These are phyloP conservation scores for Sinhomidia bicolor DNA, from an alignment of 2,888 invertebrate species.

Conservation along the genomic window DNA sequence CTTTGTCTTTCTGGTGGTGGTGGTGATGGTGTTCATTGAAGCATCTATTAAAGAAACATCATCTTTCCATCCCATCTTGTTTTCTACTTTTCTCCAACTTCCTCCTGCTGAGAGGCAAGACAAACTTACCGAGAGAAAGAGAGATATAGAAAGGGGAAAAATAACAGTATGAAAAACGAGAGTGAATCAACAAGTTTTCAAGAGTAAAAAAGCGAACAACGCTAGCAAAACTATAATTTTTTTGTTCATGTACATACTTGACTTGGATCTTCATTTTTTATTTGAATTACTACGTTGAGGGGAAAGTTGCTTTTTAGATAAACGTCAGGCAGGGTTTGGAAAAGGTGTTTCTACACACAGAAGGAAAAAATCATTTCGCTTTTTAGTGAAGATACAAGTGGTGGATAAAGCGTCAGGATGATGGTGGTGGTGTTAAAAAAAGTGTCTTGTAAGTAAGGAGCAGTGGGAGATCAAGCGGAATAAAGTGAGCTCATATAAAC, in stretches of 20 bases:
- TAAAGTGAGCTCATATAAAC: conserved; percentile 53
- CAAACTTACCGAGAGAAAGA: conserved; percentile 22
- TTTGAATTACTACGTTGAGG: too few species aligned
- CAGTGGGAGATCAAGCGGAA: conserved; percentile 53
- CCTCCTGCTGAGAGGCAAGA: conserved; percentile 8
- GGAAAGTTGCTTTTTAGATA: neutral
- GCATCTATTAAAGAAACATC: conserved; percentile 33
- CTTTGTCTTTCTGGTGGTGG: neutral
- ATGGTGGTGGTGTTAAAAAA: conserved; percentile 48
- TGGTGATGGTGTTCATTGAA: conserved; percentile 34
- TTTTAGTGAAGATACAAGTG: neutral
- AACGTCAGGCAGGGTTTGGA: neutral
- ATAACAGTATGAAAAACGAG: neutral
- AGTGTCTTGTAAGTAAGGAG: conserved; percentile 51
- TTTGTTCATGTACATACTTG: neutral
- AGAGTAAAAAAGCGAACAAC: neutral
- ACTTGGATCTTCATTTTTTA: neutral
- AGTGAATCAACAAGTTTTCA: conserved; percentile 63
- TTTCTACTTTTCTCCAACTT: conserved; percentile 1
- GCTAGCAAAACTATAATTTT: neutral
- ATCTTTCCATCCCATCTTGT: conserved; percentile 51
- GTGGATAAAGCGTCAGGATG: neutral
- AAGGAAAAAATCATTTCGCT: too few species aligned
- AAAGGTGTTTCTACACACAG: neutral
- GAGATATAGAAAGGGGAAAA: neutral